phyloP scores from a whole-genome alignment of 2,113 vertebrate genomes.

The Noctilio leporinus region DNA sequence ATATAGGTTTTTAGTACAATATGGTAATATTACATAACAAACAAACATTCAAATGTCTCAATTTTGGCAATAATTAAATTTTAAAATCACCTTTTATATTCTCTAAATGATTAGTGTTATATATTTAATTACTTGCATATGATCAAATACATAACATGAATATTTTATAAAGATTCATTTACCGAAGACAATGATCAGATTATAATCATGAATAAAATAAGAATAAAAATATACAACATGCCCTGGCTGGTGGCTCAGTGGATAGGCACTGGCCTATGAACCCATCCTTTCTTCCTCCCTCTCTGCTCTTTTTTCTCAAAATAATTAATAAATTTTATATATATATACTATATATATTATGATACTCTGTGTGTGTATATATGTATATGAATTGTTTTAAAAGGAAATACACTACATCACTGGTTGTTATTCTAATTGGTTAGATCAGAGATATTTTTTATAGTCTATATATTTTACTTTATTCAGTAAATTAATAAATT shows the following conservation, averaged over 20 bases:
- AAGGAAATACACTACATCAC: neutral
- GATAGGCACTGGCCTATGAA: too few species aligned
- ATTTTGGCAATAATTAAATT: neutral
- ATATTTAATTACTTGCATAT: too few species aligned
- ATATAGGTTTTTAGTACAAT: neutral
- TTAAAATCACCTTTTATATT: neutral
- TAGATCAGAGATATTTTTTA: neutral
- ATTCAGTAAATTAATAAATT: neutral
- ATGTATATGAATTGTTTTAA: neutral
- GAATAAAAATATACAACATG: too few species aligned
- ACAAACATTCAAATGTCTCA: neutral
- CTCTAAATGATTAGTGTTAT: too few species aligned
- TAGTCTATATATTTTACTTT: neutral
- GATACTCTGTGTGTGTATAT: neutral
- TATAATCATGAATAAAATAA: neutral
- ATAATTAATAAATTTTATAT: too few species aligned
- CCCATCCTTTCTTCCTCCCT: too few species aligned
- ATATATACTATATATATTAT: neutral
- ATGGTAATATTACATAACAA: neutral
- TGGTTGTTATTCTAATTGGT: neutral
- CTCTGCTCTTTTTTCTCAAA: too few species aligned
- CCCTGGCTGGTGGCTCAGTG: too few species aligned
- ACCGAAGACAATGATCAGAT: neutral
- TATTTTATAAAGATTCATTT: neutral
- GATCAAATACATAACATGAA: too few species aligned